Conservation (phyloP, 2,113 vertebrate species). For the Melanostigma gelatinosum region DNA sequence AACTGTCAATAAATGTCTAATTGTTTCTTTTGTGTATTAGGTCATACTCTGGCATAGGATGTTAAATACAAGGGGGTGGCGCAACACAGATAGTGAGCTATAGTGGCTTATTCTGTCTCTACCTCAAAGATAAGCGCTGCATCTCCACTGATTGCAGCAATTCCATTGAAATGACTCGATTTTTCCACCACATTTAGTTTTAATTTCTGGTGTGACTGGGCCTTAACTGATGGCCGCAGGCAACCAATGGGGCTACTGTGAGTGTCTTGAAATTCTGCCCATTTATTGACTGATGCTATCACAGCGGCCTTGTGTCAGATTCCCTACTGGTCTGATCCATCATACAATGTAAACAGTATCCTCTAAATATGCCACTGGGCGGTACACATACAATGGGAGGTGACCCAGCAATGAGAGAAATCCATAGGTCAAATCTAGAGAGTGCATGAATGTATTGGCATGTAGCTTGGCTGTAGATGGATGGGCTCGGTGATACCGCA, state of each 20-base stretch:
- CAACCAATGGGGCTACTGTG: background rate
- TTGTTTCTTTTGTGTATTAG: background rate
- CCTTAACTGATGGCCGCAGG: conserved; percentile 13
- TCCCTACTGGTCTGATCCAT: conserved; percentile 5
- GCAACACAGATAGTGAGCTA: background rate
- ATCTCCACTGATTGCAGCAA: background rate
- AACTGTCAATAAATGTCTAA: background rate
- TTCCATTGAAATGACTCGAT: background rate
- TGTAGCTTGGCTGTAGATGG: conserved; percentile 62
- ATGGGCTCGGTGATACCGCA: conserved; percentile 60
- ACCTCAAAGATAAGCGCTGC: background rate
- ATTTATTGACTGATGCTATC: conserved; percentile 2
- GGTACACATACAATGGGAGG: conserved; percentile 6
- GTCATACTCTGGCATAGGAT: background rate
- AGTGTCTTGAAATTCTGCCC: background rate
- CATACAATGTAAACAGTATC: background rate
- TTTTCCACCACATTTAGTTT: too few relatives aligned
- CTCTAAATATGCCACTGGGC: background rate
- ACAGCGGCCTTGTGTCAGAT: background rate
- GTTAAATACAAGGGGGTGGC: background rate
- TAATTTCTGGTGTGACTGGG: background rate
- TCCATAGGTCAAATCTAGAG: conserved; percentile 57
- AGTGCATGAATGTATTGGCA: conserved; percentile 56
- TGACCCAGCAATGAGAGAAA: conserved; percentile 39
- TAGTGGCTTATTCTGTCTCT: background rate